Conservation (phyloP, 1,140 invertebrate genomes). For the Papilio helenus region DNA sequence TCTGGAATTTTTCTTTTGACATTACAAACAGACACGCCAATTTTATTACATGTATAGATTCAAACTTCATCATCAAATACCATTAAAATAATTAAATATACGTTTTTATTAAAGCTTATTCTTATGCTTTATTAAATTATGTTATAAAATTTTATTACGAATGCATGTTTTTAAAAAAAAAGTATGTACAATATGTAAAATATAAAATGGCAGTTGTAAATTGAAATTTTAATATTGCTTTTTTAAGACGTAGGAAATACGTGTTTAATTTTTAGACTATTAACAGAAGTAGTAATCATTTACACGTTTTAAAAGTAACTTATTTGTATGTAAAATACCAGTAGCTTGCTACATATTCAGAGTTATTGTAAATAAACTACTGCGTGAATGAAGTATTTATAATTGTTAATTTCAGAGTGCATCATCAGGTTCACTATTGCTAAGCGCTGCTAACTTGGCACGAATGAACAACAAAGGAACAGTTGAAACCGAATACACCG, state of each 20-base stretch:
- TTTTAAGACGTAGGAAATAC: neutral
- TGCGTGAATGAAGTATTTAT: neutral
- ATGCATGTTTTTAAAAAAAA: neutral
- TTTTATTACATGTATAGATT: too few relatives aligned
- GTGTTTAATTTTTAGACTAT: neutral
- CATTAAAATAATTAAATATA: neutral
- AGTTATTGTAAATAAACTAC: neutral
- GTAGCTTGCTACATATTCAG: too few relatives aligned
- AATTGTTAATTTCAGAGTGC: slow-evolving; percentile 86
- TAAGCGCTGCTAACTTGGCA: slow-evolving; percentile 90
- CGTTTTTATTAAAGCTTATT: neutral
- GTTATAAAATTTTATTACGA: neutral
- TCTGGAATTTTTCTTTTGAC: too few relatives aligned
- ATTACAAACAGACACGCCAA: too few relatives aligned
- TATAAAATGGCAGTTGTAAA: neutral
- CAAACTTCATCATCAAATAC: neutral
- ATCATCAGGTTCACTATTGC: slow-evolving; percentile 88
- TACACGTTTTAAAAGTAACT: too few relatives aligned
- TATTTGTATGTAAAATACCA: too few relatives aligned
- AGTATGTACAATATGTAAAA: neutral
- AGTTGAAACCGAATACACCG: slow-evolving; percentile 55
- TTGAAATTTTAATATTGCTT: neutral
- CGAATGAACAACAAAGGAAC: slow-evolving; percentile 83
- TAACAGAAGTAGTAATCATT: too few relatives aligned
- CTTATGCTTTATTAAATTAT: neutral